phyloP scores from a whole-genome alignment of 2,113 vertebrate species.

The Falcunculus frontatus region DNA sequence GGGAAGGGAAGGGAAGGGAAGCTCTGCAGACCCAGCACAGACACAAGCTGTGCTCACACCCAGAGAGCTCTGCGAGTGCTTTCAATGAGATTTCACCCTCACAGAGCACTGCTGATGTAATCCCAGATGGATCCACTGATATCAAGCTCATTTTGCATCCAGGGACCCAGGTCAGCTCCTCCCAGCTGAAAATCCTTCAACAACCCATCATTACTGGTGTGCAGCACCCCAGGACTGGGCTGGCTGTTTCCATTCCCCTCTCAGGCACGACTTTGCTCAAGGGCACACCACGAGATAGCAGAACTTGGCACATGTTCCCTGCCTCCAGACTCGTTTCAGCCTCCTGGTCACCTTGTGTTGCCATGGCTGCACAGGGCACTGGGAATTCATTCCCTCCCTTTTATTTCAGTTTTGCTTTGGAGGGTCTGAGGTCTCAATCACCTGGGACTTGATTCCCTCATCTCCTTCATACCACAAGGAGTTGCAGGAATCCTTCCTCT shows the following conservation, averaged over 20 bases:
- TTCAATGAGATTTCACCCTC: background rate
- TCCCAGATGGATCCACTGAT: background rate
- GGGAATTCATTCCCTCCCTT: background rate
- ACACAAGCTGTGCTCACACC: background rate
- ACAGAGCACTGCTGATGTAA: background rate
- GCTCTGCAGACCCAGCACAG: background rate
- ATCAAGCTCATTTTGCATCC: background rate
- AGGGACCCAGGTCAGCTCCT: background rate
- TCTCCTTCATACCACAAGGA: rapidly evolving
- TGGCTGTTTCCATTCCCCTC: background rate
- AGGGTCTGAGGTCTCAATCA: background rate
- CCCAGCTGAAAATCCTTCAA: background rate
- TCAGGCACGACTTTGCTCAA: background rate
- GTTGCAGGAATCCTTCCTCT: background rate
- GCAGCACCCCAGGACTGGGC: background rate
- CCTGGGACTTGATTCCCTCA: background rate
- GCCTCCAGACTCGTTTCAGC: background rate
- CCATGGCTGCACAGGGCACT: background rate
- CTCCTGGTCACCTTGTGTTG: background rate
- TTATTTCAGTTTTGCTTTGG: background rate
- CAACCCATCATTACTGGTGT: background rate
- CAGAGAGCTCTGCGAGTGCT: background rate
- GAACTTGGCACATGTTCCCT: background rate
- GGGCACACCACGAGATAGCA: background rate
- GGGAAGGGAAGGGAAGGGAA: background rate